Conservation (phyloP, 2,797 vertebrate genomes). For the Chaetophractus vellerosus region DNA sequence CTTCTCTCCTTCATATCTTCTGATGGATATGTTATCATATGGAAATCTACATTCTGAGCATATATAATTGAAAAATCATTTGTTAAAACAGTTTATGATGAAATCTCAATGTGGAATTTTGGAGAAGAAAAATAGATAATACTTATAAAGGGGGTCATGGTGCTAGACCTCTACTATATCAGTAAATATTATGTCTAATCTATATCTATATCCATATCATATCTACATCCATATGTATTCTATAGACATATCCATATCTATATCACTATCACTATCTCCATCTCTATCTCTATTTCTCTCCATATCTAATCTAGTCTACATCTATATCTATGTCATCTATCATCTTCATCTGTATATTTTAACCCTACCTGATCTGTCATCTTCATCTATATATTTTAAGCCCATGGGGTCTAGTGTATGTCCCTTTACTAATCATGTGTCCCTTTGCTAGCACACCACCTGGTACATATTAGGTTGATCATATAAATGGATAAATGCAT, state of each 20-base stretch:
- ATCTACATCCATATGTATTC: not conserved
- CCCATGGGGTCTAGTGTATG: not conserved
- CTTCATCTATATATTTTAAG: too few species aligned
- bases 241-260: not conserved
- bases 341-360: not conserved
- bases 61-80: not conserved
- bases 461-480: not conserved
- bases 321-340: too few species aligned
- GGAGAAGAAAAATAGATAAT: not conserved
- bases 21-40: not conserved
- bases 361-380: too few species aligned
- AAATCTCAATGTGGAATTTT: not conserved
- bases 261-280: too few species aligned
- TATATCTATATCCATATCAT: too few species aligned
- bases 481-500: not conserved
- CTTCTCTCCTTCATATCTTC: not conserved
- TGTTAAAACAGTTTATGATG: not conserved
- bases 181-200: too few species aligned
- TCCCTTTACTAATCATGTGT: not conserved
- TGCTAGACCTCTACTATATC: not conserved
- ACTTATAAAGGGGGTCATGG: not conserved
- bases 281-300: not conserved
- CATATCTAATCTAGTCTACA: too few species aligned
- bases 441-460: not conserved
- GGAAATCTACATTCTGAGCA: not conserved